Conservation (phyloP, 2,888 invertebrate genomes). For the Cryptus viduatorius region DNA sequence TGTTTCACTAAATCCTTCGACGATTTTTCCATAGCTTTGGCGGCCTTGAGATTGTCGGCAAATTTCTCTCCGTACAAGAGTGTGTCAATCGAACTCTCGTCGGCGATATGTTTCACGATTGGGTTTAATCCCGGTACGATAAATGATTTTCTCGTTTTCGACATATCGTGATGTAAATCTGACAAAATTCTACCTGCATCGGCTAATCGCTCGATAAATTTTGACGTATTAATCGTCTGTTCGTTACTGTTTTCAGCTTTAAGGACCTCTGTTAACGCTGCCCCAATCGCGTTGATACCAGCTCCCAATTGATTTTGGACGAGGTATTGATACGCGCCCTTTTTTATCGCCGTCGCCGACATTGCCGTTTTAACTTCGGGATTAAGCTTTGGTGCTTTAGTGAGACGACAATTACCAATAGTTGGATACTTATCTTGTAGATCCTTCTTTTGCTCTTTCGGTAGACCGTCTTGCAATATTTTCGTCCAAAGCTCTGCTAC, state of each 20-base stretch:
- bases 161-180: slow-evolving; percentile 59
- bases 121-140: slow-evolving; percentile 49
- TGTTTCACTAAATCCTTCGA: slow-evolving; percentile 54
- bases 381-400: slow-evolving; percentile 55
- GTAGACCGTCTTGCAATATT: slow-evolving; percentile 52
- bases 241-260: slow-evolving; percentile 41
- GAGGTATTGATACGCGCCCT: slow-evolving; percentile 44
- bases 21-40: slow-evolving; percentile 49
- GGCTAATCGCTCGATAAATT: slow-evolving; percentile 56
- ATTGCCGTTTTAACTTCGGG: slow-evolving; percentile 51
- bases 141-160: slow-evolving; percentile 54
- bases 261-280: slow-evolving; percentile 59
- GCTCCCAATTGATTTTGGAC: slow-evolving; percentile 60
- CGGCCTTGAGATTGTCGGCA: slow-evolving; percentile 51
- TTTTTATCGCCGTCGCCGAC: slow-evolving; percentile 47
- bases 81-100: slow-evolving; percentile 40
- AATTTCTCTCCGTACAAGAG: slow-evolving; percentile 59
- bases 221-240: slow-evolving; percentile 35
- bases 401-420: slow-evolving; percentile 54
- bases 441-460: slow-evolving; percentile 56
- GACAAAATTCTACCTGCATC: slow-evolving; percentile 59
- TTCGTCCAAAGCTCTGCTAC: slow-evolving; percentile 60
- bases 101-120: slow-evolving; percentile 56
- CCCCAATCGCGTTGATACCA: slow-evolving; percentile 59
- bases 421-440: slow-evolving; percentile 58